Conservation (phyloP, 2,113 vertebrate species). For the Cervus canadensis region DNA sequence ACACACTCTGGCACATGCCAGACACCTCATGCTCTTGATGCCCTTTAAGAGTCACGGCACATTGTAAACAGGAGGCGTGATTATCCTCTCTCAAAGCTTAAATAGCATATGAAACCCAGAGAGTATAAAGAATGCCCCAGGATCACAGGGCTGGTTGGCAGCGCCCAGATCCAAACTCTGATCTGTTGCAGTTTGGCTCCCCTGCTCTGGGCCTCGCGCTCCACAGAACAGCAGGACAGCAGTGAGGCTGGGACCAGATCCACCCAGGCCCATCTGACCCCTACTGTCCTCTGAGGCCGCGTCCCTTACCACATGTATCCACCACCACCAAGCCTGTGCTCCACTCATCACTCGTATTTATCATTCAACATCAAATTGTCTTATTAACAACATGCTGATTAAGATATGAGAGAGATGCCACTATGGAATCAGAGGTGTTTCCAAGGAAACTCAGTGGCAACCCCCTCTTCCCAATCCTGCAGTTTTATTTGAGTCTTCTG, state of each 20-base stretch:
- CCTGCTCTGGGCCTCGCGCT: background rate
- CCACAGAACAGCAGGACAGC: background rate
- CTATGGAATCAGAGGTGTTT: background rate
- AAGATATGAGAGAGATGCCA: background rate
- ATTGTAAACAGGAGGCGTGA: background rate
- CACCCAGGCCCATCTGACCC: background rate
- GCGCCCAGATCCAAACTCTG: background rate
- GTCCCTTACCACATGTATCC: background rate
- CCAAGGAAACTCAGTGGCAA: background rate
- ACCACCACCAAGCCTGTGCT: background rate
- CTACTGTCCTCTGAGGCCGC: background rate
- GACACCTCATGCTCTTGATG: background rate
- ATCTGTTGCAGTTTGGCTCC: background rate
- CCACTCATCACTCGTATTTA: background rate
- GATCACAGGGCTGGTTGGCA: conserved; percentile 15
- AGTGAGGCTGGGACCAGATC: background rate
- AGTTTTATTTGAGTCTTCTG: background rate
- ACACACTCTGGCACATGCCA: background rate
- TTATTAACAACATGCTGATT: conserved; percentile 11
- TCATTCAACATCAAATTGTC: conserved; percentile 1
- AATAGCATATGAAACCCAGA: conserved; percentile 38
- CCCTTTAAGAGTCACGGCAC: background rate
- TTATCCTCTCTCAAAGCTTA: conserved; percentile 38
- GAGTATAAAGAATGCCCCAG: background rate
- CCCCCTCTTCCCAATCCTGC: background rate